Base-by-base conservation (phyloP, 92 coral and sea anemone genomes). In the Bergia sp. region DNA sequence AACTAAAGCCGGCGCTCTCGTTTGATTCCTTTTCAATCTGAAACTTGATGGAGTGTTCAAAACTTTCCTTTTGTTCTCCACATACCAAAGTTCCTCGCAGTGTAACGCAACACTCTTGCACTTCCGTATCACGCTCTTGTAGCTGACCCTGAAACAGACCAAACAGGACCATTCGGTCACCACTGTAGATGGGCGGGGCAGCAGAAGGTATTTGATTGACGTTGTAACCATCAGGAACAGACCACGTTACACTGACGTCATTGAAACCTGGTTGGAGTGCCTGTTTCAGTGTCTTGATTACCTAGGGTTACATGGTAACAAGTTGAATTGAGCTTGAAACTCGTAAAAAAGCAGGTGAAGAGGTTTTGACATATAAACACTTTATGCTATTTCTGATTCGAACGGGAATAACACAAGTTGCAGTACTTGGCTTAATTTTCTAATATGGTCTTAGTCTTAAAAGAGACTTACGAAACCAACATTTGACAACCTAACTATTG, bases 261-360 rank as follows among this genome's bases (percentile, higher is more conserved):
- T 90, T 89, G 10, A 96, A 89, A 6, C 91, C 95, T 6, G 99
- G 99, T 55, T 95, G 96, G 47, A 93, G 87, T 44, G 99, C 98
- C 49, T 91, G 83, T 88, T 94, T 92, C 72, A 96, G 85, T 1
- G 96, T 91, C 82, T 92, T 90, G 77, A 94, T 96, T 40, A 95
- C 98, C 98, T 96, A 53, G 23, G 37, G 15, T 69, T 13, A 58
- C 4, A 67, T 58, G 36, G 15, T 21, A 76, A 40, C 45, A 44
- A 39, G 36, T 4, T 39, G 15, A 44, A 16, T 36, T 39, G 41
- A 0, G 6, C 45, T 73, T 44, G 58, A 53, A 53, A 12, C 58
- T 10, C 2, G 58, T 8, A 53, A 53, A 29, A 45, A 53, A 53
- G 58, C 58, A 12, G 18, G 58, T 53, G 10, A 53, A 53, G 58